phyloP scores from a whole-genome alignment of 1,140 invertebrate genomes.

The Pissodes strobi region DNA sequence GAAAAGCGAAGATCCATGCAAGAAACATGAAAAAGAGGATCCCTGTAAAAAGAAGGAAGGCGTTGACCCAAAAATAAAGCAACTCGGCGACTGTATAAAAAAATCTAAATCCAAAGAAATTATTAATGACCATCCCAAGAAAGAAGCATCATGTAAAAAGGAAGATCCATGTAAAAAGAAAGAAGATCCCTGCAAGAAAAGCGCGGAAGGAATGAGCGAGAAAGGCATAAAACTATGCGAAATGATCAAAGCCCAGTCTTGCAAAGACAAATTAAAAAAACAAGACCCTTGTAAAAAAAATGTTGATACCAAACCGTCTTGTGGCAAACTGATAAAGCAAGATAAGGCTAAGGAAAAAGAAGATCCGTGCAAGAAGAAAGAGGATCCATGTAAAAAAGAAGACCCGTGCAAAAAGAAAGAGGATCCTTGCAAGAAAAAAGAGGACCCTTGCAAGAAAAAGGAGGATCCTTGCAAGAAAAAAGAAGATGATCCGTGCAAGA shows the following conservation, averaged over 20 bases:
- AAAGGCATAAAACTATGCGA: no score
- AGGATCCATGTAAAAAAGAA: constrained; percentile 19
- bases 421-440: constrained; percentile 7
- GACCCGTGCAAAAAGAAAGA: not conserved
- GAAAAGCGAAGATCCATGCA: constrained; percentile 22
- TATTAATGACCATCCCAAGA: no score
- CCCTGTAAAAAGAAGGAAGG: constrained; percentile 4
- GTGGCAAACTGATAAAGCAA: no score
- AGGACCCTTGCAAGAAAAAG: constrained; percentile 27
- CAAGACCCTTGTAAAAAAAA: constrained; percentile 20
- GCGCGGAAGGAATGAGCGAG: no score
- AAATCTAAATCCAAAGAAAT: not conserved
- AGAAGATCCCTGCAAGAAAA: constrained; percentile 24
- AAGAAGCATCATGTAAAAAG: no score
- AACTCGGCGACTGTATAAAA: constrained; percentile 4
- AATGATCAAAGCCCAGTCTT: no score
- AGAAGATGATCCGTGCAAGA: constrained; percentile 4
- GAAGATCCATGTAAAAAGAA: constrained; percentile 23
- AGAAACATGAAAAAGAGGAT: no score
- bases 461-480: constrained; percentile 20
- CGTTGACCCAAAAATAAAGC: constrained; percentile 9
- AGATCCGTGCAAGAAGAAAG: constrained; percentile 27
- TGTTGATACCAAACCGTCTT: no score
- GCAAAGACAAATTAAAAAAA: no score
- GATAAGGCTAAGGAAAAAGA: constrained; percentile 25